Evolutionary conservation across 2,888 invertebrate species (phyloP).

Genomic region (Xestoiulus laeticollis): DNA sequence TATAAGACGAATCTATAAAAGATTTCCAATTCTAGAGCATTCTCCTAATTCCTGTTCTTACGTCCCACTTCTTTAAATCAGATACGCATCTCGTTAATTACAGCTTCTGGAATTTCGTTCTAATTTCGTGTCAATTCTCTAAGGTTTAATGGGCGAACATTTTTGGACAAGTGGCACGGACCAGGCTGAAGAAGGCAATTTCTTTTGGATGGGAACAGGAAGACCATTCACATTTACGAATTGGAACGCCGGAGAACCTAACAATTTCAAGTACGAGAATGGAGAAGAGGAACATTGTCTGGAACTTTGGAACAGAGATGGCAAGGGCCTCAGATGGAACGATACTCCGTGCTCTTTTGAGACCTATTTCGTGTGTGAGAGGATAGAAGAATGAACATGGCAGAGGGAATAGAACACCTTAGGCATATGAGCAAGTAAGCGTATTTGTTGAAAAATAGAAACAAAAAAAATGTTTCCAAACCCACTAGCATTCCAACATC

Average conservation of each 20-base stretch:
- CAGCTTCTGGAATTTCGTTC: conserved; percentile 3
- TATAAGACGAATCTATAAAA: not conserved
- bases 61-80: not conserved
- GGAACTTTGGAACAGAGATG: conserved; percentile 90
- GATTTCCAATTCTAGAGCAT: not conserved
- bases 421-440: not conserved
- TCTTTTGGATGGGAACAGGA: conserved; percentile 94
- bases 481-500: conserved; percentile 3
- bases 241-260: conserved; percentile 93
- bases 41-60: not conserved
- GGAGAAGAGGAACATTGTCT: conserved; percentile 92
- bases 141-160: conserved; percentile 85
- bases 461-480: not conserved
- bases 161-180: conserved; percentile 95
- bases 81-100: not conserved
- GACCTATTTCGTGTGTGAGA: conserved; percentile 89
- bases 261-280: conserved; percentile 90
- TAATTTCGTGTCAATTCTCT: not conserved
- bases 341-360: conserved; percentile 93
- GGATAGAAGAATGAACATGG: conserved; percentile 51
- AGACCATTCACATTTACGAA: conserved; percentile 86
- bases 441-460: conserved; percentile 10
- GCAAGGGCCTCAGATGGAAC: conserved; percentile 92
- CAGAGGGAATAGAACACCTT: not conserved
- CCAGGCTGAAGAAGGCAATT: conserved; percentile 87